Base-by-base conservation (phyloP, 1,140 invertebrate genomes). In the Drosophila tani region DNA sequence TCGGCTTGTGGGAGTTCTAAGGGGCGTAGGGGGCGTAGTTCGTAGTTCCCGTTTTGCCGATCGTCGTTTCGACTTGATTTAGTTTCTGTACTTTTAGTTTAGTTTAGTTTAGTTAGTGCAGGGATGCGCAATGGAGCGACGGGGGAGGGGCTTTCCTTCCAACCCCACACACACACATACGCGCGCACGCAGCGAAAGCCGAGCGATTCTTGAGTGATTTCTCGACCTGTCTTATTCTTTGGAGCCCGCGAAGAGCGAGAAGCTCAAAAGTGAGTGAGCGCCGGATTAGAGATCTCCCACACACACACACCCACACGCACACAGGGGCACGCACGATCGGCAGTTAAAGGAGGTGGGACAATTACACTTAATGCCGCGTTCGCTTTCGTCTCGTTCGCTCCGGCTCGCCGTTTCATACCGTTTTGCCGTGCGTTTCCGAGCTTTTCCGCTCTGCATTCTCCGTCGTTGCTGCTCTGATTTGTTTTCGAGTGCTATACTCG, bases 41-140 rank as follows among this genome's bases (percentile, higher is more conserved):
- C 67, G 80, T 88, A 88, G 71, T 88, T 83, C 79, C 81, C 81
- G 82, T 83, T 83, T 84, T 70, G 78, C 65, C 83, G 84, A 88
- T 88, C 76, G 80, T n/a, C 40, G 45, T 75, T 78, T 50, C 50
- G 49, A 83, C 59, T 81, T 75, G 51, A 75, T 73, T 80, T 74
- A 74, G 49, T 62, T 49, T 53, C 43, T 49, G 12, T 55, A 55
- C 32, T 55, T 71, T 38, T 38, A 35, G 38, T 71, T 67, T 55
- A 71, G 51, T 55, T 79, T 74, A 55, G 24, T 76, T 69, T 57
- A 65, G 69, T 75, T 45, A 50, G 51, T 50, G 40, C 47, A 77
- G 64, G 41, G 63, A 32, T 76, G 73, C 19, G 67, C 45, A 47
- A 45, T 29, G 63, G 49, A 43, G 46, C 51, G 64, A 4, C 45